These are phyloP conservation scores for Gymnoscopelus braueri DNA, from an alignment of 2,797 vertebrate species.

Conservation along the genomic window DNA sequence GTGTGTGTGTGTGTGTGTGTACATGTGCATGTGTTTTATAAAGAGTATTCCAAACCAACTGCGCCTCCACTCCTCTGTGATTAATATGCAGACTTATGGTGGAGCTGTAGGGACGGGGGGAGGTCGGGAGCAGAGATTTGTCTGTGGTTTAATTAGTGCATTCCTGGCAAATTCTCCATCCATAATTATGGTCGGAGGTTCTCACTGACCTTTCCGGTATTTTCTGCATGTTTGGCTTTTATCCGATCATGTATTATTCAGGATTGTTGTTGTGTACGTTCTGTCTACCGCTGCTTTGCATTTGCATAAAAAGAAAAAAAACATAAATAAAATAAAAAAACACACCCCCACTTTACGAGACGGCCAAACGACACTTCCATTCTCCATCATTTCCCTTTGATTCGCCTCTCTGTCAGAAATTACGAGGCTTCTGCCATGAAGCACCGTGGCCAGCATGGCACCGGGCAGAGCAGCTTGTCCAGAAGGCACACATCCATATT, in stretches of 20 bases:
- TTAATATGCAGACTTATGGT: constrained; percentile 79
- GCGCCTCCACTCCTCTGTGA: constrained; percentile 66
- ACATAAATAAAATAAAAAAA: constrained; percentile 33
- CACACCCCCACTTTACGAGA: constrained; percentile 50
- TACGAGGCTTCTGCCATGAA: constrained; percentile 58
- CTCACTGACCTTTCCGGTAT: constrained; percentile 82
- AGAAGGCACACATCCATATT: constrained; percentile 69
- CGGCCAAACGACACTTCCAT: constrained; percentile 52
- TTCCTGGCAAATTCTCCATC: constrained; percentile 80
- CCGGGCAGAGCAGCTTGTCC: constrained; percentile 55
- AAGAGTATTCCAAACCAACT: constrained; percentile 37
- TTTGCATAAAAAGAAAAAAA: constrained; percentile 17
- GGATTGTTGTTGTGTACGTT: constrained; percentile 65
- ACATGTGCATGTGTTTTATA: constrained; percentile 25
- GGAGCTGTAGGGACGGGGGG: constrained; percentile 66
- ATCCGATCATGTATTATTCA: constrained; percentile 86
- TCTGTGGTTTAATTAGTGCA: constrained; percentile 83
- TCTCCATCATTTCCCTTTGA: constrained; percentile 69
- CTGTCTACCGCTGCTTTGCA: constrained; percentile 50
- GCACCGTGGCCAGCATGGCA: constrained; percentile 49
- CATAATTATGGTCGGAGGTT: constrained; percentile 78
- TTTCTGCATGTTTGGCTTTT: constrained; percentile 82
- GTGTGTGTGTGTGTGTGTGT: no score
- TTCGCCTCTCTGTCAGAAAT: constrained; percentile 62
- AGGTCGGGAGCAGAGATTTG: constrained; percentile 73